A percentile compares a stretch with the other conserved stretches of the same genome.
Evolutionary conservation across 2,888 invertebrate species (phyloP).

Genomic region (Trichacis sp.): DNA sequence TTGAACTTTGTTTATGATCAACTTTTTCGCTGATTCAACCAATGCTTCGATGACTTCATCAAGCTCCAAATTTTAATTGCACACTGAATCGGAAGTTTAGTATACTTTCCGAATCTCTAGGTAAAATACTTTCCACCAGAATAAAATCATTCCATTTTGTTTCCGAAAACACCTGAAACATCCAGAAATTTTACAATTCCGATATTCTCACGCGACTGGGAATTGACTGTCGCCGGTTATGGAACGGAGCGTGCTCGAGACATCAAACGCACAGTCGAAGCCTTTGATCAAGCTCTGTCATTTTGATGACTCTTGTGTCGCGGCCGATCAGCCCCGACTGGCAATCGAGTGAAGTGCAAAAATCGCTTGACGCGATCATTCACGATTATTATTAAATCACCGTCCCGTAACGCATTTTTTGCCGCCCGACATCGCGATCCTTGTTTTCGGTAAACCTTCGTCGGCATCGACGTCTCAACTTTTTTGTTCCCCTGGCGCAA

Average conservation of each 20-base stretch:
- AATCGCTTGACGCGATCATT: conserved; percentile 24
- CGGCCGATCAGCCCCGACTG: conserved; percentile 46
- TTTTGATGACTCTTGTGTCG: conserved; percentile 67
- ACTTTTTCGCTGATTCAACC: too few species aligned
- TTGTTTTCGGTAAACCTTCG: conserved; percentile 5
- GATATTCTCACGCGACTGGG: conserved; percentile 16
- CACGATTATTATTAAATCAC: conserved; percentile 20
- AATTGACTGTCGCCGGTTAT: conserved; percentile 42
- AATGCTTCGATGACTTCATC: too few species aligned
- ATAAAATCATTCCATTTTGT: too few species aligned
- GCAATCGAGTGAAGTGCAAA: conserved; percentile 22
- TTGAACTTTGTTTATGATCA: too few species aligned
- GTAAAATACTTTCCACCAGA: too few species aligned
- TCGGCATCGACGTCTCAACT: not conserved
- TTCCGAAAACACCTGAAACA: too few species aligned
- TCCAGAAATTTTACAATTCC: too few species aligned
- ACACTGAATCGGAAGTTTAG: too few species aligned
- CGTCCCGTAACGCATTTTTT: conserved; percentile 1
- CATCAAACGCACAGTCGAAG: conserved; percentile 63
- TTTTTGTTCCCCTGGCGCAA: not conserved
- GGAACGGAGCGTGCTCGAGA: conserved; percentile 64
- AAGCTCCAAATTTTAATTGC: too few species aligned
- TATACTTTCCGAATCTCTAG: too few species aligned
- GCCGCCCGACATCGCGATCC: not conserved
- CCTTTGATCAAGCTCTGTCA: conserved; percentile 68